These are phyloP conservation scores for Onychomys leucogaster DNA, from an alignment of 2,797 vertebrate genomes.

Conservation along the genomic window DNA sequence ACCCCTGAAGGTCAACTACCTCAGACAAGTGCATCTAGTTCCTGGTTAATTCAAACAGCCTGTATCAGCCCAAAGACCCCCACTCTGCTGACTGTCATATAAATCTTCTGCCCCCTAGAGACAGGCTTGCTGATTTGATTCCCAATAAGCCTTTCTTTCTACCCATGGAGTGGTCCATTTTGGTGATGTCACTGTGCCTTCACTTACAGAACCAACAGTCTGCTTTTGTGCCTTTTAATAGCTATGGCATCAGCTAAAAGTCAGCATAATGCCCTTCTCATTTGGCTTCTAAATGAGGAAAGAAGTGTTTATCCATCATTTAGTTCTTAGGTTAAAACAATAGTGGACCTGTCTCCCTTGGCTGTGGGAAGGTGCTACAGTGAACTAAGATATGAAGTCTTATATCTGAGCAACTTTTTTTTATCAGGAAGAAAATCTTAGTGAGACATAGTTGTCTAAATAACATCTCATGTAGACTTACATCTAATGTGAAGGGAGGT, in stretches of 20 bases:
- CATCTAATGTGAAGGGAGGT: too few species aligned
- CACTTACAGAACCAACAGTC: background rate
- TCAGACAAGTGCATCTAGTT: too few species aligned
- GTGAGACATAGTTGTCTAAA: background rate
- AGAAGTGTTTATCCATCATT: background rate
- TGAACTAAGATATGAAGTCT: background rate
- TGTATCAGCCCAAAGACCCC: too few species aligned
- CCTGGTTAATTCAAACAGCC: too few species aligned
- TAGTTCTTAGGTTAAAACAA: background rate
- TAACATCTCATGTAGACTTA: background rate
- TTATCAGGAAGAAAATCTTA: background rate
- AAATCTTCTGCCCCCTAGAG: too few species aligned
- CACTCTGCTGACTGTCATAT: too few species aligned
- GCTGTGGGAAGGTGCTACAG: background rate
- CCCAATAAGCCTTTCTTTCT: too few species aligned
- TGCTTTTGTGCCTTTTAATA: background rate
- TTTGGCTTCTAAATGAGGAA: background rate
- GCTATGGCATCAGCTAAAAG: background rate
- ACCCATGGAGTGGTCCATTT: too few species aligned
- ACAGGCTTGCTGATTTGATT: too few species aligned
- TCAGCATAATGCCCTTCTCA: background rate
- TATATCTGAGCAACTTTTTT: background rate
- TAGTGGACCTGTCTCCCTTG: background rate
- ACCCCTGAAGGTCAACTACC: too few species aligned
- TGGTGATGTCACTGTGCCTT: too few species aligned